phyloP scores from a whole-genome alignment of 1,140 invertebrate species.

The Bombus polaris region DNA sequence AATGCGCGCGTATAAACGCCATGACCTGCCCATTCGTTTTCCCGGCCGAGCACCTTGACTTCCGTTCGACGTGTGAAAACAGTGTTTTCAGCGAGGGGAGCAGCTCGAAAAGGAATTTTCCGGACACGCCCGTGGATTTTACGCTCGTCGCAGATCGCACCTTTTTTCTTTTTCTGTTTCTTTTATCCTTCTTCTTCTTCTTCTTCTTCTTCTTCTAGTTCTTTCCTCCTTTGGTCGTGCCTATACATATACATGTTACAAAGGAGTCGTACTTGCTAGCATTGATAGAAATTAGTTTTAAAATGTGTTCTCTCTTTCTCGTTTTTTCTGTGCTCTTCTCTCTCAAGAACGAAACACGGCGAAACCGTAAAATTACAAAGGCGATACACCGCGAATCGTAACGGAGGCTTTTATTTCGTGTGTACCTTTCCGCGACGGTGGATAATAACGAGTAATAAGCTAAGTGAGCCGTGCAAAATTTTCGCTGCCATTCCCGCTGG shows the following conservation, averaged over 20 bases:
- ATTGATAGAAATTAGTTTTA: background rate
- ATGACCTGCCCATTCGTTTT: constrained; percentile 55
- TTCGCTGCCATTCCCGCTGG: constrained; percentile 48
- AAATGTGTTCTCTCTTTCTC: background rate
- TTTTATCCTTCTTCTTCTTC: background rate
- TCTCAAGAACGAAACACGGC: background rate
- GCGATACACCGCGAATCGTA: constrained; percentile 27
- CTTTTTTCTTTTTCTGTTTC: no score
- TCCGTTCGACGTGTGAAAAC: constrained; percentile 42
- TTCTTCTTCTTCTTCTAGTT: background rate
- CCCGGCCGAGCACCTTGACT: constrained; percentile 56
- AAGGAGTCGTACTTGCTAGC: no score
- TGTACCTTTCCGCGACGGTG: constrained; percentile 27
- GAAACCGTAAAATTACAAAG: constrained; percentile 22
- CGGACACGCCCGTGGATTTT: constrained; percentile 32
- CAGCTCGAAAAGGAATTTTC: constrained; percentile 26
- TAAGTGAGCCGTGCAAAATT: constrained; percentile 49
- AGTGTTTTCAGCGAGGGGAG: constrained; percentile 43
- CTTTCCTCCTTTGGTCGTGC: background rate
- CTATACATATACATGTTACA: no score
- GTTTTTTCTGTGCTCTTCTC: no score
- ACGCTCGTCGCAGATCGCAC: background rate
- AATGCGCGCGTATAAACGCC: constrained; percentile 30
- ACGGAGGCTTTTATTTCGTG: constrained; percentile 26
- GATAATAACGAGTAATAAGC: constrained; percentile 56